Percentiles rank a stretch among this genome's conserved stretches.
Conservation (phyloP, 2,888 invertebrate species). For the Andricus quercusramuli region DNA sequence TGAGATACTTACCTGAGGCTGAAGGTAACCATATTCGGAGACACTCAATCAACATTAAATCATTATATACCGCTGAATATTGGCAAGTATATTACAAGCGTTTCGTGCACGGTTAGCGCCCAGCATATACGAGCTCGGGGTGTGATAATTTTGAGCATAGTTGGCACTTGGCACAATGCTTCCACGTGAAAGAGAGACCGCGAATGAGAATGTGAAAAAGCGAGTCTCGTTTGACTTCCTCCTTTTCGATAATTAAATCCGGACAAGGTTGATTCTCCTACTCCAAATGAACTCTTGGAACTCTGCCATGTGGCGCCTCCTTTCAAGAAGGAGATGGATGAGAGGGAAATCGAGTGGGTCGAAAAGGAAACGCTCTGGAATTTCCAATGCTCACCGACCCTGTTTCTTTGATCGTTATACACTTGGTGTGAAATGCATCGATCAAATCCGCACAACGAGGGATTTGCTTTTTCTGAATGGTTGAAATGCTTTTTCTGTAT, state of each 20-base stretch:
- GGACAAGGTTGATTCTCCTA: constrained; percentile 24
- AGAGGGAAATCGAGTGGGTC: constrained; percentile 50
- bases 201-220: constrained; percentile 8
- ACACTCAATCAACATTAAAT: constrained; percentile 66
- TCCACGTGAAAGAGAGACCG: constrained; percentile 13
- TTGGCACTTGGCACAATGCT: constrained; percentile 49
- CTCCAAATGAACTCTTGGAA: constrained; percentile 49
- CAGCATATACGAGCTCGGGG: constrained; percentile 48
- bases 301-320: constrained; percentile 49
- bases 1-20: constrained; percentile 22
- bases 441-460: background rate
- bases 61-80: constrained; percentile 59
- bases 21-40: constrained; percentile 59
- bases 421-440: constrained; percentile 11
- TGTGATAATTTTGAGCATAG: constrained; percentile 57
- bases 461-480: background rate
- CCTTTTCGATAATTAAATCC: constrained; percentile 62
- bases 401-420: constrained; percentile 44
- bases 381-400: constrained; percentile 46
- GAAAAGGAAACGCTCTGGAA: constrained; percentile 47
- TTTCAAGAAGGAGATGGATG: constrained; percentile 52
- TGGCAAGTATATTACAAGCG: constrained; percentile 47
- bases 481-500: background rate
- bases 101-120: constrained; percentile 42
- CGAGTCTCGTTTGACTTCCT: constrained; percentile 38